Conservation (phyloP, 1,140 invertebrate genomes). For the Cyclargus thomasi region DNA sequence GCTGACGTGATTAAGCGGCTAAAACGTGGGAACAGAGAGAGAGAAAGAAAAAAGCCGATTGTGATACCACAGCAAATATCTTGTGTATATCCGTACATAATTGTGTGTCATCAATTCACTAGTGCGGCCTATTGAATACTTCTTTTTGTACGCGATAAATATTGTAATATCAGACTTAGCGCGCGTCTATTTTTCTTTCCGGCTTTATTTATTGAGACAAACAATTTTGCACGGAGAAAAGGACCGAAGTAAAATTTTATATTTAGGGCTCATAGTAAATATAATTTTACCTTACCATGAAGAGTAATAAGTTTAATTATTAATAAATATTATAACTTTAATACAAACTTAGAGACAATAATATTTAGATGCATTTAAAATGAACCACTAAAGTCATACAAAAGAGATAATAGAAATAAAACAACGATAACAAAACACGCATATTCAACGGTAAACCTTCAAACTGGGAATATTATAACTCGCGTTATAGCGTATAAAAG, state of each 20-base stretch:
- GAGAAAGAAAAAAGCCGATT: conserved; percentile 26
- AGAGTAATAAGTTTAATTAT: too few species aligned
- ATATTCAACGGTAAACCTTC: conserved; percentile 2
- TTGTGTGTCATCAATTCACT: conserved; percentile 15
- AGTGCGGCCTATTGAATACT: not conserved
- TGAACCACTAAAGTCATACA: not conserved
- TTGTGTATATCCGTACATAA: conserved; percentile 10
- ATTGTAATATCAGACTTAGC: conserved; percentile 5
- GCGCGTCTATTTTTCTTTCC: not conserved
- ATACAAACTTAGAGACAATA: too few species aligned
- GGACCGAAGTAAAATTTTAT: not conserved
- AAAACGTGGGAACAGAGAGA: conserved; percentile 61
- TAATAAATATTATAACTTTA: too few species aligned
- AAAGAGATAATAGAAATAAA: not conserved
- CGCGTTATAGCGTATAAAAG: conserved; percentile 12
- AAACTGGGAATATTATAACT: conserved; percentile 12
- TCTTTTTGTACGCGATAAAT: conserved; percentile 13
- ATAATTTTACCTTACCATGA: too few species aligned
- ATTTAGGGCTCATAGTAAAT: not conserved
- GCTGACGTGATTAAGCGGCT: conserved; percentile 55
- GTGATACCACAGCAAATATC: conserved; percentile 18
- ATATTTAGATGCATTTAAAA: too few species aligned
- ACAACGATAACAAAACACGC: not conserved
- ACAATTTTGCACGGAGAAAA: not conserved
- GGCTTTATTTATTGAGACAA: not conserved